Percentiles rank a stretch among this genome's conserved stretches.
Evolutionary conservation across 2,888 invertebrate genomes (phyloP).

Genomic region (Steromphala cineraria): DNA sequence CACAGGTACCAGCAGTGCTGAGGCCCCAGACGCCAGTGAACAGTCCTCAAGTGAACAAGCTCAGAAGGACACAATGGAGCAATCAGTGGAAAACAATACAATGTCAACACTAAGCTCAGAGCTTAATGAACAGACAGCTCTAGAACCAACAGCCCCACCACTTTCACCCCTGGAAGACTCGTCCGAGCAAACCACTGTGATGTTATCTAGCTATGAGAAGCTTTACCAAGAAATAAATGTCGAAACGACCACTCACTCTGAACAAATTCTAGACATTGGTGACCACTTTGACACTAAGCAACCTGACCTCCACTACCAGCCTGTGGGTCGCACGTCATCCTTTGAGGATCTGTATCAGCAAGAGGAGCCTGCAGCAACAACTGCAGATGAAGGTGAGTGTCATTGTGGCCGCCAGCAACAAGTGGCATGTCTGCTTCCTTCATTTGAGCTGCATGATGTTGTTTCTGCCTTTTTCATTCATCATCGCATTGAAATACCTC

Average conservation of each 20-base stretch:
- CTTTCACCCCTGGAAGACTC: slow-evolving; percentile 23
- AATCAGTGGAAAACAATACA: slow-evolving; percentile 66
- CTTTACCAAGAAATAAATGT: slow-evolving; percentile 59
- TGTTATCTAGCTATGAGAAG: slow-evolving; percentile 62
- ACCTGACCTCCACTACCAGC: slow-evolving; percentile 53
- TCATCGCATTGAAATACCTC: slow-evolving; percentile 15
- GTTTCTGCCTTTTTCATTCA: slow-evolving; percentile 23
- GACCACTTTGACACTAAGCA: slow-evolving; percentile 68
- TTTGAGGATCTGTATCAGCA: slow-evolving; percentile 66
- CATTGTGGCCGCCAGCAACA: slow-evolving; percentile 18
- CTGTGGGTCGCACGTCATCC: slow-evolving; percentile 59
- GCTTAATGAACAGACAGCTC: slow-evolving; percentile 39
- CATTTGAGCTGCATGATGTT: slow-evolving; percentile 22
- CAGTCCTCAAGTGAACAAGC: slow-evolving; percentile 57
- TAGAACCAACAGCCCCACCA: slow-evolving; percentile 27
- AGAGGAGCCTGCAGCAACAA: slow-evolving; percentile 26
- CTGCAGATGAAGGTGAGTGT: slow-evolving; percentile 32
- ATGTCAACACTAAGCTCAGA: slow-evolving; percentile 59
- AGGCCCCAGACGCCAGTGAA: slow-evolving; percentile 7
- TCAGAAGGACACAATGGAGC: slow-evolving; percentile 68
- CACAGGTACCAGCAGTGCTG: slow-evolving; percentile 10
- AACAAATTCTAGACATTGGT: slow-evolving; percentile 66
- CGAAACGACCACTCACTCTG: slow-evolving; percentile 52
- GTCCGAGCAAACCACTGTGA: not conserved
- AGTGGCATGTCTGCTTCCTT: slow-evolving; percentile 22